Conservation (phyloP, 1,140 invertebrate species). For the Drosophila pachea region DNA sequence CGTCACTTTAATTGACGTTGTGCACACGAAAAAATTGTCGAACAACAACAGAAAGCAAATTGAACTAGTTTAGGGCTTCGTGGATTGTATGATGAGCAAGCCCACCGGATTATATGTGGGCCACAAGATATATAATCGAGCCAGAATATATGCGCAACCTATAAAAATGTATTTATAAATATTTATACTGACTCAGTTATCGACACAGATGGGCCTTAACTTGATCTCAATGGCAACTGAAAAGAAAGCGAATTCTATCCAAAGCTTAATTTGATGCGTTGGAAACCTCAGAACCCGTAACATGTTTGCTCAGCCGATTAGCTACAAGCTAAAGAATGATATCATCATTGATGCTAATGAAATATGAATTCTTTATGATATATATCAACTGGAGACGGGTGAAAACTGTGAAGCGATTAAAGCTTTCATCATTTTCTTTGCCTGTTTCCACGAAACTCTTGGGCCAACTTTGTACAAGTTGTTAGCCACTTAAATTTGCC, state of each 20-base stretch:
- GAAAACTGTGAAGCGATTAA: conserved; percentile 56
- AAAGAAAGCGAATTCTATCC: no score
- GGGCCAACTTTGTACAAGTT: conserved; percentile 61
- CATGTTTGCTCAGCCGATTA: conserved; percentile 20
- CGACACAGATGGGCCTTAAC: no score
- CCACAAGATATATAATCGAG: background rate
- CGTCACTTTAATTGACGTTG: conserved; percentile 73
- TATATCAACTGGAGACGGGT: background rate
- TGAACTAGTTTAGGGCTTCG: conserved; percentile 43
- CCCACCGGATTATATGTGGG: conserved; percentile 16
- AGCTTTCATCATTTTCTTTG: conserved; percentile 37
- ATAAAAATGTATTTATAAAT: background rate
- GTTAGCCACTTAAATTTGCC: conserved; percentile 70
- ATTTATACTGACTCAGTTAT: no score
- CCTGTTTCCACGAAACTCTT: conserved; percentile 51
- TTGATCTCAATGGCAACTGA: no score
- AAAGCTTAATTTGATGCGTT: background rate
- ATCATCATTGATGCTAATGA: conserved; percentile 28
- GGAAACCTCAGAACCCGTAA: conserved; percentile 9
- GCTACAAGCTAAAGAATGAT: background rate
- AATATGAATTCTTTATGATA: conserved; percentile 13
- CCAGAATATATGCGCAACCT: conserved; percentile 2
- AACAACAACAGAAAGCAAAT: conserved; percentile 43
- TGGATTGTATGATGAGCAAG: conserved; percentile 18
- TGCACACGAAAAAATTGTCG: conserved; percentile 58